Evolutionary conservation across 1,140 invertebrate genomes (phyloP).

Genomic region (Pinna nobilis): DNA sequence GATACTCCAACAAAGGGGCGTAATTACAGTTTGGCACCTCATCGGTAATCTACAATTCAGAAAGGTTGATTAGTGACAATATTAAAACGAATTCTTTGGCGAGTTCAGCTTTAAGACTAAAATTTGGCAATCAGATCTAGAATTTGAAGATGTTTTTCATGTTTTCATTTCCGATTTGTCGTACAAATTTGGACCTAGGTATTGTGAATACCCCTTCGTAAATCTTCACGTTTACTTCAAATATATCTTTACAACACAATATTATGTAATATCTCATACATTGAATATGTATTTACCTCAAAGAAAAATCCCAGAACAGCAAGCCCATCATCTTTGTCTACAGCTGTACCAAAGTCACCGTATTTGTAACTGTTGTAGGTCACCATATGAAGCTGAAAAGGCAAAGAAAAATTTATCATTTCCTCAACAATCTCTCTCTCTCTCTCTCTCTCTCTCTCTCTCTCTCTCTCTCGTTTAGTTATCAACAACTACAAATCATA

Average conservation of each 20-base stretch:
- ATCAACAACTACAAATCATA: too few species aligned
- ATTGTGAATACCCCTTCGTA: too few species aligned
- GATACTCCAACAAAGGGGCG: constrained; percentile 2
- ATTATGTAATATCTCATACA: too few species aligned
- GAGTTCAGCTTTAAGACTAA: too few species aligned
- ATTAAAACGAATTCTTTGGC: too few species aligned
- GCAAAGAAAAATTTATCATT: neutral
- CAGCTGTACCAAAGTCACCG: constrained; percentile 85
- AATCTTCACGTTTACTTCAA: too few species aligned
- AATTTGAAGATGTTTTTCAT: neutral
- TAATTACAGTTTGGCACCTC: constrained; percentile 8
- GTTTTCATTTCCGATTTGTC: neutral
- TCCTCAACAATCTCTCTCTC: neutral
- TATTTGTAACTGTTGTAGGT: constrained; percentile 95
- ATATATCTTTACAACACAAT: too few species aligned
- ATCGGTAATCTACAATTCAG: constrained; percentile 6
- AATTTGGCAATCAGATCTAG: neutral
- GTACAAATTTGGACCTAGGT: too few species aligned
- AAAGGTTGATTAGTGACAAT: too few species aligned
- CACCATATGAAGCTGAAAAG: constrained; percentile 92
- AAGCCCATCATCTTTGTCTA: constrained; percentile 87
- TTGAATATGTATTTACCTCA: constrained; percentile 78
- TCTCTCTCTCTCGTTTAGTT: too few species aligned
- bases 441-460: neutral
- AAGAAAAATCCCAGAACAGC: constrained; percentile 95